These are phyloP conservation scores for Aphelenchoides besseyi DNA, from an alignment of 1,140 invertebrate genomes.

Conservation along the genomic window DNA sequence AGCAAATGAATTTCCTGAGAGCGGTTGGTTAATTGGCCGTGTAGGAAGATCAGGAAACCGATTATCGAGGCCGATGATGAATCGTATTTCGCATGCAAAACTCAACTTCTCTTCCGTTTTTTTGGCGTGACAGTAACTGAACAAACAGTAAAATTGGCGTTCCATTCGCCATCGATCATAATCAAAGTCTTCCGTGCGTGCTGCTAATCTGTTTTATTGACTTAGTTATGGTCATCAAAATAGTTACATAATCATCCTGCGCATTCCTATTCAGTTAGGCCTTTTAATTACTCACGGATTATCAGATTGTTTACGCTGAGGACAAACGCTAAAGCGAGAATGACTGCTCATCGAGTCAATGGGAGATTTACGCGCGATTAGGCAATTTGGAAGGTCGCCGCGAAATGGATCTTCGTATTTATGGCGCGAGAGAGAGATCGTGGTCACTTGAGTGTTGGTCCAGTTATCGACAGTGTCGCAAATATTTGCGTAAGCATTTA, in stretches of 20 bases:
- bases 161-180: background rate
- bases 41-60: conserved; percentile 7
- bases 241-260: background rate
- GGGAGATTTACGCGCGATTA: conserved; percentile 3
- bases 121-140: background rate
- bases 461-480: background rate
- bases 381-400: background rate
- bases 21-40: conserved; percentile 17
- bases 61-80: background rate
- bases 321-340: background rate
- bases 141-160: background rate
- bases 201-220: background rate
- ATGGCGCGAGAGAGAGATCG: background rate
- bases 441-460: background rate
- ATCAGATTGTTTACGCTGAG: conserved; percentile 1
- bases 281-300: conserved; percentile 15
- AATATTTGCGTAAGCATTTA: background rate
- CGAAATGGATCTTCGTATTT: background rate
- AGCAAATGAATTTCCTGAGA: conserved; percentile 20
- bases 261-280: background rate
- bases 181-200: no score
- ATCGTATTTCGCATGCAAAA: background rate
- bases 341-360: background rate
- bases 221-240: background rate
- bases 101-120: background rate